Base-by-base conservation (phyloP, 1,140 invertebrate species). In the Rhizoglyphus robini region DNA sequence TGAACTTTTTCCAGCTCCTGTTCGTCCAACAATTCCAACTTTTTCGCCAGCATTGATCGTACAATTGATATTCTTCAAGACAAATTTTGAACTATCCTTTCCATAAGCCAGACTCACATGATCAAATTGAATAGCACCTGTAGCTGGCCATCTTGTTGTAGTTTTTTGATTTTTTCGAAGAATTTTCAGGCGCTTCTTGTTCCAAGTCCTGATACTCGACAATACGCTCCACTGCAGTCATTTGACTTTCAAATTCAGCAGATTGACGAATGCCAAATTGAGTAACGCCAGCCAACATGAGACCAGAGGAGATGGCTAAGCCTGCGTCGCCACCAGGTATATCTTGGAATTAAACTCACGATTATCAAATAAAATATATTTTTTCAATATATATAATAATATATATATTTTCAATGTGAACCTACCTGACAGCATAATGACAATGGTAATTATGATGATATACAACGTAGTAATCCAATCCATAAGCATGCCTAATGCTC, bases 1-100 rank as follows among this genome's bases (percentile, higher is more conserved):
- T 0, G 90, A 93, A 0, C 88, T 90, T 75, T 96, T 96, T 18
- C 92, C 92, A 38, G 91, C 90, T 0, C n/a, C n/a, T n/a, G n/a
- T n/a, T n/a, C n/a, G n/a, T n/a, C n/a, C n/a, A n/a, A n/a, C n/a
- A n/a, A n/a, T 86, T 1, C 88, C 86, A 62, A 90, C 80, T 73
- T 89, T 82, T 86, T 76, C 75, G 60, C 71, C 71, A 13, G 69
- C 36, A 4, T 65, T 2, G 20, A 76, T 75, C 5, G 48, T 51
- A 61, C 70, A 71, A 29, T 60, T 67, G 25, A 76, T 68, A 47
- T 73, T 69, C 60, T 71, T 72, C 1, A 76, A 65, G 0, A 88
- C 84, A 0, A 82, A 80, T 5, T 81, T 76, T 23, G 72, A 71
- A 1, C 76, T 73, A 1, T 79, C 78, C 70, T 85, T 81, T 3